These are phyloP conservation scores for Dufourea novaeangliae DNA, from an alignment of 1,140 invertebrate genomes.

Conservation along the genomic window DNA sequence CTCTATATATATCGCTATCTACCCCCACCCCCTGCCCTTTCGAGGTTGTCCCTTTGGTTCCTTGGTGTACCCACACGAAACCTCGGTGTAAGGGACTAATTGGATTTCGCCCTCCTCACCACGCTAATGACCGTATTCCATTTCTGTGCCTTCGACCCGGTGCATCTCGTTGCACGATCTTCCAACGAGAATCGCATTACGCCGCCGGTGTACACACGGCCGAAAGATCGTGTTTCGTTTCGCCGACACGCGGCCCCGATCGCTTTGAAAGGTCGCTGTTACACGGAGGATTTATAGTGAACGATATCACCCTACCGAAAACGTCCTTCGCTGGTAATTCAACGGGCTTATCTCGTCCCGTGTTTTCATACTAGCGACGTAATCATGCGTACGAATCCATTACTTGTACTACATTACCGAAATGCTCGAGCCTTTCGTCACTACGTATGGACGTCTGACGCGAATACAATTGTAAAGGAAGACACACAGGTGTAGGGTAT, in stretches of 20 bases:
- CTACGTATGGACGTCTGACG: too few species aligned
- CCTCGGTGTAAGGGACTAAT: constrained; percentile 63
- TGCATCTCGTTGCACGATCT: constrained; percentile 65
- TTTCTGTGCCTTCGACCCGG: constrained; percentile 62
- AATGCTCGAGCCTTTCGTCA: not conserved
- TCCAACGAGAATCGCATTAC: constrained; percentile 64
- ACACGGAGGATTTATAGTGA: not conserved
- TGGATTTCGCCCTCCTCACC: constrained; percentile 61
- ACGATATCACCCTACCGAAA: not conserved
- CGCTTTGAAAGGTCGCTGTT: constrained; percentile 7
- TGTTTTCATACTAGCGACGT: not conserved
- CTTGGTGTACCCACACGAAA: constrained; percentile 52
- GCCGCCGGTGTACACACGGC: constrained; percentile 18
- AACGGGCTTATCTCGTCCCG: not conserved
- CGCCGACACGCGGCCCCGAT: constrained; percentile 39
- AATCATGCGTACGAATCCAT: not conserved
- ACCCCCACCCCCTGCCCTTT: too few species aligned
- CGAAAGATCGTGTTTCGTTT: constrained; percentile 55
- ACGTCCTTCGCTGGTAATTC: constrained; percentile 20
- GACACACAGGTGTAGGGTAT: too few species aligned
- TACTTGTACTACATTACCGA: too few species aligned
- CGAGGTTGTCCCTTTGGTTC: constrained; percentile 39
- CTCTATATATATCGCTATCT: not conserved
- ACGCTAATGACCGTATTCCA: constrained; percentile 67
- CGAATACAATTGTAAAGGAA: too few species aligned